These are phyloP conservation scores for Cephus pulcher DNA, from an alignment of 2,888 invertebrate genomes.

Conservation along the genomic window DNA sequence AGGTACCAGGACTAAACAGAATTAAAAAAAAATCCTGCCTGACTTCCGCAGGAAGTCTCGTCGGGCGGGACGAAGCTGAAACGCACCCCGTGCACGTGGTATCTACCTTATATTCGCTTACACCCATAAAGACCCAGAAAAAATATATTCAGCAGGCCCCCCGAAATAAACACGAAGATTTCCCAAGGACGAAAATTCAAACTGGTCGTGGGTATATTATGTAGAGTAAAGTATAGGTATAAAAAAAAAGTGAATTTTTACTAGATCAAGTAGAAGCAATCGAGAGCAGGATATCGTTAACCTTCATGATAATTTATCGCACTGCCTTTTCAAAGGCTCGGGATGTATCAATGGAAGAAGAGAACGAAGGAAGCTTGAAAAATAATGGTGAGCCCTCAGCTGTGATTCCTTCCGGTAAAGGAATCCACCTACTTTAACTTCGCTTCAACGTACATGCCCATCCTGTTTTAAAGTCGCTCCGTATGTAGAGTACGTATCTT, in stretches of 20 bases:
- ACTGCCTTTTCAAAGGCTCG: background rate
- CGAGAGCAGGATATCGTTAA: background rate
- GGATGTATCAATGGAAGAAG: background rate
- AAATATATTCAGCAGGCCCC: background rate
- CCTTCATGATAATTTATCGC: background rate
- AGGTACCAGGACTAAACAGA: background rate
- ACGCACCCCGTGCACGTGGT: background rate
- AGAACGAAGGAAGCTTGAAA: conserved; percentile 12
- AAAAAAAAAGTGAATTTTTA: background rate
- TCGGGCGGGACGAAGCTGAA: background rate
- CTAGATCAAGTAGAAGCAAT: background rate
- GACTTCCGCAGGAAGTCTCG: background rate
- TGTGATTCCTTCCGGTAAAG: conserved; percentile 45
- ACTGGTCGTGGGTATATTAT: background rate
- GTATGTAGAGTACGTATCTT: background rate
- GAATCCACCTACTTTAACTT: conserved; percentile 23
- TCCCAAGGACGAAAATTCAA: background rate
- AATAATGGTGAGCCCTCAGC: conserved; percentile 37
- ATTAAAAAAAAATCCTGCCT: background rate
- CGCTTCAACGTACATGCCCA: conserved; percentile 45
- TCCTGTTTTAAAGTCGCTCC: conserved; percentile 32
- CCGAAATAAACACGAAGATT: too few species aligned
- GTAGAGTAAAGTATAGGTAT: background rate
- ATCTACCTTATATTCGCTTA: background rate
- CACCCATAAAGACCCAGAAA: background rate